Evolutionary conservation across 2,113 vertebrate species (phyloP).

Genomic region (Platycercus adscitus): DNA sequence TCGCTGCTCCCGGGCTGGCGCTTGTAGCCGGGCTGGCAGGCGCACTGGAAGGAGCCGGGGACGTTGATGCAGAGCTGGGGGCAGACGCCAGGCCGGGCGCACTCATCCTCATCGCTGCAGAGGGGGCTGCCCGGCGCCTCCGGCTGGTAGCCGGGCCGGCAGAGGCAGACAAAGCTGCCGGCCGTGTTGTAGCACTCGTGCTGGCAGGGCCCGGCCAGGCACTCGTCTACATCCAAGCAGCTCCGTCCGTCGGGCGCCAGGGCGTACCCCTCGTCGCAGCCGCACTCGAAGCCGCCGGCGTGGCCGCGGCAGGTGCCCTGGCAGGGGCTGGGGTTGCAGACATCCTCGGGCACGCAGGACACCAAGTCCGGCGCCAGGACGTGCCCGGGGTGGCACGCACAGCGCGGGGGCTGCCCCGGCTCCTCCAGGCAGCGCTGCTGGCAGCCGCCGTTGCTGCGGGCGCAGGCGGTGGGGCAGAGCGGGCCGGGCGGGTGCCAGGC

Average conservation of each 20-base stretch:
- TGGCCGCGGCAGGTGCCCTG: neutral
- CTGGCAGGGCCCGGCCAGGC: constrained; percentile 28
- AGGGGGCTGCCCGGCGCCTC: neutral
- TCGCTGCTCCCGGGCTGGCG: neutral
- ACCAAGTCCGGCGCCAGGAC: constrained; percentile 61
- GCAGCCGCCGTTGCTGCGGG: constrained; percentile 73
- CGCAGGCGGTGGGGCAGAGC: constrained; percentile 64
- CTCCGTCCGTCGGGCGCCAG: neutral
- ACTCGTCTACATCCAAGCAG: constrained; percentile 66
- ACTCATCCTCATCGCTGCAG: constrained; percentile 73
- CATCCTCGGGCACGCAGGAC: constrained; percentile 62
- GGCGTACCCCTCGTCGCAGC: constrained; percentile 39
- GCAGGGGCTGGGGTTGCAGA: constrained; percentile 71
- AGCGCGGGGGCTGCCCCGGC: constrained; percentile 20
- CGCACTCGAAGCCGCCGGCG: constrained; percentile 46
- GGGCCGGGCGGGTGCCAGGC: constrained; percentile 65
- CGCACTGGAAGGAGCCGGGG: constrained; percentile 67
- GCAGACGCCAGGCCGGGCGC: constrained; percentile 11
- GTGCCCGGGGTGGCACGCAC: constrained; percentile 69
- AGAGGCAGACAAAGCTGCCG: constrained; percentile 59
- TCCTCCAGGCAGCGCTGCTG: constrained; percentile 71
- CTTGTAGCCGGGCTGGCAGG: constrained; percentile 72
- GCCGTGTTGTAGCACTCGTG: constrained; percentile 25
- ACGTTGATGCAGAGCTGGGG: constrained; percentile 75
- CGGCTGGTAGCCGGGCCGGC: constrained; percentile 51